Conservation (phyloP, 1,140 invertebrate genomes). For the Sinonovacula constricta region DNA sequence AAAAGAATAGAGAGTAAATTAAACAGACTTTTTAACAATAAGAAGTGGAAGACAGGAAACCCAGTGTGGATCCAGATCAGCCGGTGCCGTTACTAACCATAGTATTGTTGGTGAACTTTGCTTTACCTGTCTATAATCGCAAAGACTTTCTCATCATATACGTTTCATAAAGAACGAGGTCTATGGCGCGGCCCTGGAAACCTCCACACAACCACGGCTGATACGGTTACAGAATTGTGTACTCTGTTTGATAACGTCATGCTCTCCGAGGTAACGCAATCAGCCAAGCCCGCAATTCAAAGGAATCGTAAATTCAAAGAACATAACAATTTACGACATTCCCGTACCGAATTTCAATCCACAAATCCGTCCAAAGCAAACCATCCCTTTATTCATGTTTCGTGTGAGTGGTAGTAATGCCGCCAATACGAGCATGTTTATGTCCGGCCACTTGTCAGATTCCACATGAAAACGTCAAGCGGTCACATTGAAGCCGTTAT, state of each 20-base stretch:
- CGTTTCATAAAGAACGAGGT: no score
- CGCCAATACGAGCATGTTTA: conserved; percentile 17
- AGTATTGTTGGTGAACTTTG: no score
- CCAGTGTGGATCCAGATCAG: no score
- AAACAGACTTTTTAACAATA: no score
- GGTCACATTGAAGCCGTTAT: conserved; percentile 23
- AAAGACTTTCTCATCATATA: no score
- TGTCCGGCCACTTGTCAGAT: conserved; percentile 10
- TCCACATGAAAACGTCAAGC: conserved; percentile 30
- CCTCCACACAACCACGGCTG: no score
- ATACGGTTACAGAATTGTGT: no score
- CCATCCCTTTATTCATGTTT: background rate
- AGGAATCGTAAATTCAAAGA: background rate
- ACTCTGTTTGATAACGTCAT: background rate
- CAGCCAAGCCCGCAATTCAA: background rate
- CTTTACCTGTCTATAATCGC: no score
- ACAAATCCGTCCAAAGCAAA: background rate
- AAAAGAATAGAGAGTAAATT: no score
- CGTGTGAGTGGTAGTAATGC: background rate
- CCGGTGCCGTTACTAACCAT: no score
- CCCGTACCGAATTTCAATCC: background rate
- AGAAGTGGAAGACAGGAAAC: no score
- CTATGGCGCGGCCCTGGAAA: no score
- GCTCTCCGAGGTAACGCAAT: background rate
- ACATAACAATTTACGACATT: background rate